These are phyloP conservation scores for Euplexia lucipara DNA, from an alignment of 2,888 invertebrate genomes.

Conservation along the genomic window DNA sequence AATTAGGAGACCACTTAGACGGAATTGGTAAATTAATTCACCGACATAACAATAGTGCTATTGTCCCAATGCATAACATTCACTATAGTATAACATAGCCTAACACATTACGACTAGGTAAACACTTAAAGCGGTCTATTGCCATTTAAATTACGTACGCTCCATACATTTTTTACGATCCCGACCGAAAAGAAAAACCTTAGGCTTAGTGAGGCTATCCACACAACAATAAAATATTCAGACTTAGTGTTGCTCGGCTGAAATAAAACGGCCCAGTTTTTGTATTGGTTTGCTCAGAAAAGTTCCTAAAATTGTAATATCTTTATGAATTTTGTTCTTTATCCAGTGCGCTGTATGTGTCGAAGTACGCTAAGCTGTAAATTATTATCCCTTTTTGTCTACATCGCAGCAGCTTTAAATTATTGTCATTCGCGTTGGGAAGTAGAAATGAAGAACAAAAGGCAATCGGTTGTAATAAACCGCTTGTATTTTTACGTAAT, in stretches of 20 bases:
- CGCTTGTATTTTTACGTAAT: too few species aligned
- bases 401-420: too few species aligned
- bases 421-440: too few species aligned
- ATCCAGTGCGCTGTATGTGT: background rate
- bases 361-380: too few species aligned
- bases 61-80: background rate
- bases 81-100: background rate
- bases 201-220: constrained; percentile 28
- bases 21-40: constrained; percentile 1
- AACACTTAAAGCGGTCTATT: constrained; percentile 16
- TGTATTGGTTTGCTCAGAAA: constrained; percentile 11
- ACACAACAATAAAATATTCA: constrained; percentile 52
- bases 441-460: too few species aligned
- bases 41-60: background rate
- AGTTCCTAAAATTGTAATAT: constrained; percentile 12
- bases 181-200: constrained; percentile 20
- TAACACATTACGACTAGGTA: constrained; percentile 12
- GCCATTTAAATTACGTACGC: constrained; percentile 47
- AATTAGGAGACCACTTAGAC: constrained; percentile 14
- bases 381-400: too few species aligned
- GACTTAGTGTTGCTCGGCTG: constrained; percentile 12
- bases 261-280: constrained; percentile 24
- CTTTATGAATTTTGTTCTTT: constrained; percentile 6
- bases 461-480: too few species aligned
- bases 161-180: constrained; percentile 52